phyloP scores from a whole-genome alignment of 2,113 vertebrate genomes.

The Thamnaconus septentrionalis region DNA sequence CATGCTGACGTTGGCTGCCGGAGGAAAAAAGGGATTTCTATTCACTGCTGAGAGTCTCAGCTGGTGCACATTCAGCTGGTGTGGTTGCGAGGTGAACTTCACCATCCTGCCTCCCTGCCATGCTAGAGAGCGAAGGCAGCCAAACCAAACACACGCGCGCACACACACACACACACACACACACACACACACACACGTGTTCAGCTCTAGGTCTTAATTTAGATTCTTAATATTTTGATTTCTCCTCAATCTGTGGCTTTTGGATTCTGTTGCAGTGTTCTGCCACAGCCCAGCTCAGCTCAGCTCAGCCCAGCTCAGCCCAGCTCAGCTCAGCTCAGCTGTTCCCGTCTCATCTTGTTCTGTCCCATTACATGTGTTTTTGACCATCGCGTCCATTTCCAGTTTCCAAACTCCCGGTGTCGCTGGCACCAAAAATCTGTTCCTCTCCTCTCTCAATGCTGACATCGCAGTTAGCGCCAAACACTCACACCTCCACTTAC shows the following conservation, averaged over 20 bases:
- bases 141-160: conserved; percentile 60
- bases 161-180: conserved; percentile 31
- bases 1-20: no score
- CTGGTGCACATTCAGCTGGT: conserved; percentile 47
- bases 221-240: conserved; percentile 52
- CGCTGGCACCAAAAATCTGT: no score
- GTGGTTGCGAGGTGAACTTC: conserved; percentile 42
- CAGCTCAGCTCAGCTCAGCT: conserved; percentile 39
- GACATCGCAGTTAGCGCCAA: no score
- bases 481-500: no score
- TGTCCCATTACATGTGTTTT: conserved; percentile 30
- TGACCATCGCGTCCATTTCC: neutral
- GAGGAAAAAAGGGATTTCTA: conserved; percentile 7
- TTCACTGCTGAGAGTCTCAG: neutral
- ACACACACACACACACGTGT: conserved; percentile 20
- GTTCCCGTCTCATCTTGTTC: conserved; percentile 46
- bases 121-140: conserved; percentile 33
- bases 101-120: conserved; percentile 39
- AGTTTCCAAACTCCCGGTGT: no score
- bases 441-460: no score
- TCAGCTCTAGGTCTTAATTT: conserved; percentile 47
- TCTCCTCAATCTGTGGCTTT: conserved; percentile 50
- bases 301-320: neutral
- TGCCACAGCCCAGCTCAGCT: conserved; percentile 20
- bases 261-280: conserved; percentile 42